phyloP scores from a whole-genome alignment of 2,113 vertebrate species.

The Dermatemys mawii region DNA sequence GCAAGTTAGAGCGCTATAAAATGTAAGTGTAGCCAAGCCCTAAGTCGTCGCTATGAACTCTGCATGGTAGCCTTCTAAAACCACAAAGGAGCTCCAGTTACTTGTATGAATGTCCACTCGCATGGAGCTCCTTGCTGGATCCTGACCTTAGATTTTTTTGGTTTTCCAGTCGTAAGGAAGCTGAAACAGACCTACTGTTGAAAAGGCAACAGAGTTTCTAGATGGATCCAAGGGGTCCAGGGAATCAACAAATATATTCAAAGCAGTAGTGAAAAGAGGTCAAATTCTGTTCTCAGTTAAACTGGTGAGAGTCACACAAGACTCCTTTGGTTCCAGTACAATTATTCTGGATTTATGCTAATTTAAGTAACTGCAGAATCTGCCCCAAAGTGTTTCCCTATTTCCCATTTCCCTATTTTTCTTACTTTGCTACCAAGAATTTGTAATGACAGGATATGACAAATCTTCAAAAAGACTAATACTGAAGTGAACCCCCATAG shows the following conservation, averaged over 20 bases:
- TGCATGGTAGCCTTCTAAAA: background rate
- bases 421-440: background rate
- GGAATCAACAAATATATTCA: background rate
- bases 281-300: background rate
- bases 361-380: background rate
- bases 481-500: background rate
- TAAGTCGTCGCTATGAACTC: too few relatives aligned
- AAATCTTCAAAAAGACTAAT: background rate
- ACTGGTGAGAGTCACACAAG: background rate
- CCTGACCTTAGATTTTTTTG: background rate
- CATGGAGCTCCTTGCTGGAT: background rate
- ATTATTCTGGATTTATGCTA: background rate
- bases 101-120: background rate
- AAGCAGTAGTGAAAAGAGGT: accelerated
- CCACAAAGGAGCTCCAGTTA: background rate
- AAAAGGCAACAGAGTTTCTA: background rate
- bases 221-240: background rate
- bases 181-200: background rate
- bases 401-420: background rate
- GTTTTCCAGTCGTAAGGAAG: too few relatives aligned
- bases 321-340: background rate
- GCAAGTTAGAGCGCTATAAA: too few relatives aligned
- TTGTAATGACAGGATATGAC: background rate
- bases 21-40: too few relatives aligned
- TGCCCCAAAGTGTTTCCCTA: background rate